phyloP scores from a whole-genome alignment of 2,113 vertebrate species.

The Cyprinus carpio region DNA sequence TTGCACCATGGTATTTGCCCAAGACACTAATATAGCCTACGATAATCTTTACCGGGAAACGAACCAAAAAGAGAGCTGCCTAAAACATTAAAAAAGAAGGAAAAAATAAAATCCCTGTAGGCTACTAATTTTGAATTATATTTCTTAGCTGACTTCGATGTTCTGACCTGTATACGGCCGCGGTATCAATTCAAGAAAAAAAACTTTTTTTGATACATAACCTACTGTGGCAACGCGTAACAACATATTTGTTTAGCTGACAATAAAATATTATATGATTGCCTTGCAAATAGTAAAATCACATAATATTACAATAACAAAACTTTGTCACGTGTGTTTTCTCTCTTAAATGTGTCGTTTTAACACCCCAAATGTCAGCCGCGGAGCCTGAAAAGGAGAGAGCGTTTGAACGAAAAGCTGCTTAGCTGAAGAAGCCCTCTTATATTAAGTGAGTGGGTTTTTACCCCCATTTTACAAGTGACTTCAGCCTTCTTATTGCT shows the following conservation, averaged over 20 bases:
- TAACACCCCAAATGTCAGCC: slow-evolving; percentile 63
- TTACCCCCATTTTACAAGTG: slow-evolving; percentile 77
- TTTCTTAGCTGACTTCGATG: neutral
- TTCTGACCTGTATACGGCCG: neutral
- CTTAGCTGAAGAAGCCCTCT: slow-evolving; percentile 80
- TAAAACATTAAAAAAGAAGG: neutral
- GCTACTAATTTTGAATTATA: too few species aligned
- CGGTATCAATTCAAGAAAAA: neutral
- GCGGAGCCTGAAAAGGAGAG: slow-evolving; percentile 73
- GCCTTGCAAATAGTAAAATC: neutral
- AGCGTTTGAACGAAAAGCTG: slow-evolving; percentile 75
- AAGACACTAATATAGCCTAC: slow-evolving; percentile 68
- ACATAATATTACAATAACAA: neutral
- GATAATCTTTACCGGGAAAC: slow-evolving; percentile 62
- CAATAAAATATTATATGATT: neutral
- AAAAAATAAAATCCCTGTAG: too few species aligned
- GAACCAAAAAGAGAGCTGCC: neutral
- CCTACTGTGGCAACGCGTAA: neutral
- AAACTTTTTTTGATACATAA: neutral
- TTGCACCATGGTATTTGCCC: slow-evolving; percentile 74
- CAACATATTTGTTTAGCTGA: neutral
- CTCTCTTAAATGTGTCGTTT: slow-evolving; percentile 58
- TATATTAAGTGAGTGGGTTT: slow-evolving; percentile 79
- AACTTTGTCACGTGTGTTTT: slow-evolving; percentile 33
- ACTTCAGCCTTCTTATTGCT: slow-evolving; percentile 76